These are phyloP conservation scores for Hermatobates lingyangjiaoensis DNA, from an alignment of 1,140 invertebrate species.

Conservation along the genomic window DNA sequence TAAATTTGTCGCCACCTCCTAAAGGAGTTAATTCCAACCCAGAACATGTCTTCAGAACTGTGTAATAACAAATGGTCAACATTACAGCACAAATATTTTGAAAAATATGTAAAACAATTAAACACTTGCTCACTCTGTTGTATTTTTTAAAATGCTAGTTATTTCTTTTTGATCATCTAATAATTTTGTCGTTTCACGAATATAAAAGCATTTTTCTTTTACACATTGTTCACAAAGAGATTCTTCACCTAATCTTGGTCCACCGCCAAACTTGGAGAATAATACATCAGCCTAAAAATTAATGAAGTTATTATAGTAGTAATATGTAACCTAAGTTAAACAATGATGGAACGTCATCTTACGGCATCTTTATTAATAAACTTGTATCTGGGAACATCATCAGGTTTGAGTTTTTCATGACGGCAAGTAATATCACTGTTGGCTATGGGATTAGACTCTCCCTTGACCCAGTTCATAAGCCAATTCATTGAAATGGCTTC, in stretches of 20 bases:
- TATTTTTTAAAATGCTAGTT: conserved; percentile 12
- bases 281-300: conserved; percentile 16
- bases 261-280: conserved; percentile 16
- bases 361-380: conserved; percentile 14
- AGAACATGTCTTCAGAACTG: too few species aligned
- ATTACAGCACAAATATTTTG: too few species aligned
- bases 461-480: conserved; percentile 14
- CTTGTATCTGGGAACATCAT: conserved; percentile 12
- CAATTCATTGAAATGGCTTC: conserved; percentile 15
- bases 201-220: conserved; percentile 11
- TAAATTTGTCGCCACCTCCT: too few species aligned
- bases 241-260: conserved; percentile 13
- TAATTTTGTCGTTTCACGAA: conserved; percentile 14
- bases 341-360: conserved; percentile 4
- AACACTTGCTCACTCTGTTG: too few species aligned
- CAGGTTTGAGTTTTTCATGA: conserved; percentile 16
- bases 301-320: too few species aligned
- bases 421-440: conserved; percentile 14
- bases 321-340: too few species aligned
- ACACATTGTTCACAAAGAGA: conserved; percentile 17
- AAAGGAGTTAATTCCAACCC: too few species aligned
- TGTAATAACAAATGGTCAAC: too few species aligned
- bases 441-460: conserved; percentile 11
- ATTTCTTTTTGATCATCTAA: conserved; percentile 17
- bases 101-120: too few species aligned